Evolutionary conservation across 2,888 invertebrate species (phyloP).

Genomic region (Argyresthia albistria): DNA sequence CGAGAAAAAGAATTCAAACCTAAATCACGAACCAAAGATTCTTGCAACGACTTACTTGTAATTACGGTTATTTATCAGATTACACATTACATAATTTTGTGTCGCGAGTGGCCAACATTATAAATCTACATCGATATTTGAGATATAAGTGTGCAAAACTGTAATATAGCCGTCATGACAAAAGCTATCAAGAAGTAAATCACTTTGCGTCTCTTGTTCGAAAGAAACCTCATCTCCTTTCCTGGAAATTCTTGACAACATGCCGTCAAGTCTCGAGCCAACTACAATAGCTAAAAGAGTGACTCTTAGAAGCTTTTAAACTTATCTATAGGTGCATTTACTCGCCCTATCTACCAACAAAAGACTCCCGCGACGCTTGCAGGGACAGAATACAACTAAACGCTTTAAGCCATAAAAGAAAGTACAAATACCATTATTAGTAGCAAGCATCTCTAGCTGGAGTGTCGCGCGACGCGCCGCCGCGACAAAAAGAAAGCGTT

Average conservation of each 20-base stretch:
- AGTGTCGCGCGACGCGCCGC: constrained; percentile 52
- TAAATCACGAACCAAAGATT: background rate
- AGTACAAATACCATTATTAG: constrained; percentile 64
- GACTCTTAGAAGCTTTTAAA: constrained; percentile 43
- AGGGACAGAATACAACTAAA: constrained; percentile 50
- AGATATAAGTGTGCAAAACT: no score
- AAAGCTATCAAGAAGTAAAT: no score
- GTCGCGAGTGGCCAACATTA: no score
- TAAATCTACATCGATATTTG: no score
- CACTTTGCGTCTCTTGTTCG: no score
- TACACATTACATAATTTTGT: no score
- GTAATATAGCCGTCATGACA: no score
- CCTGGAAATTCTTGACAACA: background rate
- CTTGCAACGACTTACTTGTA: no score
- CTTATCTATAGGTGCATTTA: constrained; percentile 17
- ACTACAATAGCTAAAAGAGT: constrained; percentile 43
- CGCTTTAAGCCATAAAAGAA: constrained; percentile 60
- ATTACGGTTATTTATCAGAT: no score
- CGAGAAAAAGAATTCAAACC: background rate
- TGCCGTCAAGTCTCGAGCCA: background rate
- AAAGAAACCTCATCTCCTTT: background rate
- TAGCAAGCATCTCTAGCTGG: constrained; percentile 26
- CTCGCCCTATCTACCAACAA: constrained; percentile 22
- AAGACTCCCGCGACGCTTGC: constrained; percentile 50
- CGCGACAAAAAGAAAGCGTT: constrained; percentile 48